Percentiles rank a stretch among this genome's conserved stretches.
Evolutionary conservation across 2,113 vertebrate species (phyloP).

Genomic region (Myrmophylax atrothorax): DNA sequence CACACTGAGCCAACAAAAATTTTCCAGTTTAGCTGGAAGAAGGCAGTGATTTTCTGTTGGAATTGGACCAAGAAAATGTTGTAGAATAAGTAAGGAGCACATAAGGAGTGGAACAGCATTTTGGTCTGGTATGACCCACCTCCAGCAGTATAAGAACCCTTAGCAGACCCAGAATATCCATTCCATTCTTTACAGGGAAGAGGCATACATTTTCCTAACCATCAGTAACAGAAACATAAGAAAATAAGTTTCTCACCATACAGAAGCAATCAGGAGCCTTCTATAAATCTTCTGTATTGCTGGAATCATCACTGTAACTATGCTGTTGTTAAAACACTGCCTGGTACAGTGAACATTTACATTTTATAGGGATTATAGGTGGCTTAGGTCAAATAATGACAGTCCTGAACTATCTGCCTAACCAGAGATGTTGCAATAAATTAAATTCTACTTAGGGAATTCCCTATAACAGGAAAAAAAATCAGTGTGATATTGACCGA

Average conservation of each 20-base stretch:
- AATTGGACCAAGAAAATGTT: background rate
- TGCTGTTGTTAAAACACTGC: background rate
- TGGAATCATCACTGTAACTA: background rate
- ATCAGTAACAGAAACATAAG: background rate
- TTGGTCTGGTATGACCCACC: background rate
- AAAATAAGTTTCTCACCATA: background rate
- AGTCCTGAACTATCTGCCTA: background rate
- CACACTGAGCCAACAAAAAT: background rate
- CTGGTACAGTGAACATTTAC: rapidly evolving
- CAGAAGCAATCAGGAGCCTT: background rate
- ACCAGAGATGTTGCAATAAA: background rate
- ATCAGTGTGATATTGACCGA: background rate
- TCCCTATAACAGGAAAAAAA: background rate
- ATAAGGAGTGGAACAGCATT: background rate
- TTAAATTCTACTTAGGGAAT: background rate
- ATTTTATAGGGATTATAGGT: background rate
- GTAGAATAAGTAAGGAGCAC: background rate
- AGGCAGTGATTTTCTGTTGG: background rate
- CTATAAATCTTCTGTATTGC: background rate
- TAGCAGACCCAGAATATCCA: background rate
- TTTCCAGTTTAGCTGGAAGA: background rate
- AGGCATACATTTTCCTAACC: background rate
- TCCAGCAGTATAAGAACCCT: background rate
- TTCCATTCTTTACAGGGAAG: background rate
- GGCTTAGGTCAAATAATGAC: background rate